Evolutionary conservation across 2,797 vertebrate species (phyloP).

Genomic region (Sebastes nivosus): DNA sequence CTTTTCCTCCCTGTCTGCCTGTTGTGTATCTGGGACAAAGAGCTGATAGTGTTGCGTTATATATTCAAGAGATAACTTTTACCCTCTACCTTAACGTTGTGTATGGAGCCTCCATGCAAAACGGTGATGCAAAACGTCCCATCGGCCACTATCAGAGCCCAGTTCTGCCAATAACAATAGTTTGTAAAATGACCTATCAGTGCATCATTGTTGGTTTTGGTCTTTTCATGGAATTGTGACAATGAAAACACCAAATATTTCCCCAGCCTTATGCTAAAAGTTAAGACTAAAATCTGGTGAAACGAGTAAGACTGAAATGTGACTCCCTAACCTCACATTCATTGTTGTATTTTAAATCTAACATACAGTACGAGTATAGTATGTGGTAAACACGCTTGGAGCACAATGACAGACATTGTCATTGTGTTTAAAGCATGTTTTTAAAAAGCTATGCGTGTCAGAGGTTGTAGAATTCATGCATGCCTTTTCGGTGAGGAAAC

Average conservation of each 20-base stretch:
- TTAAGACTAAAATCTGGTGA: no score
- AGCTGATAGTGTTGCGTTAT: no score
- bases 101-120: no score
- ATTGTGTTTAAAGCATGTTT: not conserved
- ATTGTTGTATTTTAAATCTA: not conserved
- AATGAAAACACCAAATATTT: not conserved
- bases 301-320: not conserved
- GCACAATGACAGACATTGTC: not conserved
- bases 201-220: not conserved
- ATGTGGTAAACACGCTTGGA: not conserved
- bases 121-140: no score
- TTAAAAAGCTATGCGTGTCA: not conserved
- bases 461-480: not conserved
- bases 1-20: no score
- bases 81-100: no score
- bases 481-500: not conserved
- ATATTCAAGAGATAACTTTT: no score
- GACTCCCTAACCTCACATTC: not conserved
- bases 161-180: no score
- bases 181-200: no score
- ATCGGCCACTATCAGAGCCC: no score
- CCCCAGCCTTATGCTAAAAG: not conserved
- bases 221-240: not conserved
- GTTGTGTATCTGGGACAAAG: no score
- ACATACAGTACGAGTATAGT: rapidly evolving